These are phyloP conservation scores for Tetranychus truncatus DNA, from an alignment of 2,888 invertebrate species.

Conservation along the genomic window DNA sequence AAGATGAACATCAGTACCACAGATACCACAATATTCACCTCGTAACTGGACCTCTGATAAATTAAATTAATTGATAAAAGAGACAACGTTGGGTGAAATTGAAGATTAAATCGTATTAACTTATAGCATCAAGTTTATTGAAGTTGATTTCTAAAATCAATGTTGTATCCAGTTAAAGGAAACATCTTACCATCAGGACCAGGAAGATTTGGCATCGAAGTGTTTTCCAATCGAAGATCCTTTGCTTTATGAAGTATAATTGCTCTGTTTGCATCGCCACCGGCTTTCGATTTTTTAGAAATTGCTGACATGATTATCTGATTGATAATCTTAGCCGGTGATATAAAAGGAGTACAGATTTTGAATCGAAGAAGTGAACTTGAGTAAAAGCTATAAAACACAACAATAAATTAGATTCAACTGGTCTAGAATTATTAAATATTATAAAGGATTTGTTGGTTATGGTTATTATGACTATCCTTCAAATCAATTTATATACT, in stretches of 20 bases:
- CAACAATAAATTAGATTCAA: too few species aligned
- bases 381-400: too few species aligned
- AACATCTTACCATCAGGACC: constrained; percentile 13
- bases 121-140: too few species aligned
- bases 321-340: background rate
- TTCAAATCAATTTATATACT: constrained; percentile 39
- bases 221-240: constrained; percentile 18
- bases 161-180: background rate
- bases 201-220: constrained; percentile 11
- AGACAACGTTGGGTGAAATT: background rate
- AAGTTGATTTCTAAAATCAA: background rate
- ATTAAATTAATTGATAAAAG: background rate
- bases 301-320: background rate
- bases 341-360: background rate
- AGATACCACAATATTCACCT: constrained; percentile 19
- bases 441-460: constrained; percentile 24
- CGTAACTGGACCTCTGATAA: constrained; percentile 18
- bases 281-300: background rate
- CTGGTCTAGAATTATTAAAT: too few species aligned
- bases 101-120: background rate
- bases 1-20: constrained; percentile 22
- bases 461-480: constrained; percentile 66
- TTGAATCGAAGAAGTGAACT: background rate
- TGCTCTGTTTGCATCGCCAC: constrained; percentile 8
- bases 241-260: constrained; percentile 16